Evolutionary conservation across 2,797 vertebrate genomes (phyloP), one percentile per base, ranked within the genome.

Genomic region (Nasua narica): DNA sequence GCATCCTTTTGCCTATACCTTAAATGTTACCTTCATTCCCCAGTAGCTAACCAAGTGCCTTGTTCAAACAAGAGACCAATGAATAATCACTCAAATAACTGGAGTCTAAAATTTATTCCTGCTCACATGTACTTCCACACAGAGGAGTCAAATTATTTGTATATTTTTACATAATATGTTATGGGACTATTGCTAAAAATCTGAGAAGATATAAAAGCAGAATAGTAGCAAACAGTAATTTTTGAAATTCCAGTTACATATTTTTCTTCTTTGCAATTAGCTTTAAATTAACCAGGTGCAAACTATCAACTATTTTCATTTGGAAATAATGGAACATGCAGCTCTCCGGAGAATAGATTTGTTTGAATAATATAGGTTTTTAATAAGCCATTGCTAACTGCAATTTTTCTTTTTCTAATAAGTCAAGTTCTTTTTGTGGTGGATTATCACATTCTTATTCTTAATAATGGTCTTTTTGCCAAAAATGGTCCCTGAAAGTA

Each of bases 401-500:
- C 81, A 81, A 21, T 6, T 92, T 94, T 93, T 96, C 37, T 96
- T 95, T 94, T 82, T 43, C 52, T 32, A 92, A 67, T 78, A 87
- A 88, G 7, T 86, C 29, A 79, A 91, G 35, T 77, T 77, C 23
- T 90, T 90, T 96, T 93, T 95, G 79, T 84, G 32, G 82, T 32
- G 13, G 78, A 92, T 93, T 94, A 83, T 92, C 81, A 86, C 72
- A 86, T 79, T 95, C 78, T 92, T 94, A 86, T n/a, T 86, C 89
- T 92, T 93, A 91, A 92, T 82, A 25, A 21, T 37, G 50, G 6
- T 1, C 37, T 82, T 87, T 77, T 78, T 83, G 62, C 60, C 74
- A 95, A 91, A 95, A 78, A 46, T 58, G 4, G 97, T 93, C 82
- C 56, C 76, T 50, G n/a, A 82, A 95, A 81, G 46, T 88, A 88